Evolutionary conservation across 2,888 invertebrate species (phyloP).

Genomic region (Cataglyphis altisquamis): DNA sequence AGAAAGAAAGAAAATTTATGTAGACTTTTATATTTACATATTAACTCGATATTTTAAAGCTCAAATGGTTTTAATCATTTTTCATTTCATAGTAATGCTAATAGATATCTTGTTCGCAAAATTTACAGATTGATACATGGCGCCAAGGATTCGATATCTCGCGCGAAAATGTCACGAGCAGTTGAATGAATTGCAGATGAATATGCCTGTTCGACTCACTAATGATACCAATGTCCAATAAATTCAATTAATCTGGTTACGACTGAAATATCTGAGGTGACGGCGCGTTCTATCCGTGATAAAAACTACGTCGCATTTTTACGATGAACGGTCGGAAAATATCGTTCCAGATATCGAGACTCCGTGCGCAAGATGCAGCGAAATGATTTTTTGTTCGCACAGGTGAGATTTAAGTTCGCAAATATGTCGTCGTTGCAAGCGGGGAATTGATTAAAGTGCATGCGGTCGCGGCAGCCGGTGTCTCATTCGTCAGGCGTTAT

Average conservation of each 20-base stretch:
- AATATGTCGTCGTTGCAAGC: conserved; percentile 47
- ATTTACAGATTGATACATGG: conserved; percentile 18
- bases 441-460: conserved; percentile 58
- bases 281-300: neutral
- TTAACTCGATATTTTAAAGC: neutral
- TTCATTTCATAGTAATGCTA: neutral
- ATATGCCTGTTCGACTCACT: neutral
- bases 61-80: neutral
- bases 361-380: neutral
- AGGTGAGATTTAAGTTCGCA: conserved; percentile 59
- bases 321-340: conserved; percentile 6
- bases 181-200: conserved; percentile 15
- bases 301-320: neutral
- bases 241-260: conserved; percentile 33
- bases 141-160: conserved; percentile 14
- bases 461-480: conserved; percentile 30
- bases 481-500: conserved; percentile 53
- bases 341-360: conserved; percentile 22
- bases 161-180: neutral
- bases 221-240: conserved; percentile 14
- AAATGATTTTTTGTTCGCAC: conserved; percentile 25
- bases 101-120: conserved; percentile 8
- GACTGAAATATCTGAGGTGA: conserved; percentile 3
- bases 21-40: neutral
- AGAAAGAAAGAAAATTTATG: neutral